A percentile compares a stretch with the other conserved stretches of the same genome.
phyloP scores from a whole-genome alignment of 2,797 vertebrate species.

The Myripristis jacobus region DNA sequence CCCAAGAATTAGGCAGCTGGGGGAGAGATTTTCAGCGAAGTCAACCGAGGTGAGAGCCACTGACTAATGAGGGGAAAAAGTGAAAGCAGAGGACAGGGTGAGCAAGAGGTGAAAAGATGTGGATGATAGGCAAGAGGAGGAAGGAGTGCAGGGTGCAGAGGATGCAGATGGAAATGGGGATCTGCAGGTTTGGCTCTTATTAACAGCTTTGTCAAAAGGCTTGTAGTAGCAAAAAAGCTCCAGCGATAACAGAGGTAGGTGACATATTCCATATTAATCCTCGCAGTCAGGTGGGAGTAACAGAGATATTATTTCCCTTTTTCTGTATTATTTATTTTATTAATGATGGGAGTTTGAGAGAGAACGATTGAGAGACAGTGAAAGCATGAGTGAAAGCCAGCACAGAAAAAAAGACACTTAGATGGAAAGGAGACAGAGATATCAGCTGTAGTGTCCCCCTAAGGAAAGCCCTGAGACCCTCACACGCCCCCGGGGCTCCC shows the following conservation, averaged over 20 bases:
- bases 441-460: constrained; percentile 45
- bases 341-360: constrained; percentile 41
- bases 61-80: constrained; percentile 62
- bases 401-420: constrained; percentile 53
- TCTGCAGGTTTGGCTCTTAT: constrained; percentile 49
- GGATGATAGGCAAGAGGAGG: constrained; percentile 16
- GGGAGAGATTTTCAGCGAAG: constrained; percentile 51
- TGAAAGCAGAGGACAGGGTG: constrained; percentile 46
- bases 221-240: constrained; percentile 36
- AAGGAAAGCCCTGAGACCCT: constrained; percentile 45
- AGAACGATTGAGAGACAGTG: constrained; percentile 54
- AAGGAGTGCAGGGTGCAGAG: constrained; percentile 11
- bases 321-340: constrained; percentile 49
- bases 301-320: constrained; percentile 30
- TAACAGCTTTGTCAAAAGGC: constrained; percentile 48
- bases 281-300: constrained; percentile 47
- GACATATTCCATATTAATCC: constrained; percentile 56
- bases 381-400: constrained; percentile 50
- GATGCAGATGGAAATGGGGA: constrained; percentile 5
- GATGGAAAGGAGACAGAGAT: constrained; percentile 44
- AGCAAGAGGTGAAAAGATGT: constrained; percentile 48
- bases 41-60: constrained; percentile 60
- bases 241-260: constrained; percentile 45
- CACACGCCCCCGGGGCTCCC: constrained; percentile 40
- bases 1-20: constrained; percentile 52